These are phyloP conservation scores for Trichonephila inaurata DNA, from an alignment of 1,140 invertebrate species.

Conservation along the genomic window DNA sequence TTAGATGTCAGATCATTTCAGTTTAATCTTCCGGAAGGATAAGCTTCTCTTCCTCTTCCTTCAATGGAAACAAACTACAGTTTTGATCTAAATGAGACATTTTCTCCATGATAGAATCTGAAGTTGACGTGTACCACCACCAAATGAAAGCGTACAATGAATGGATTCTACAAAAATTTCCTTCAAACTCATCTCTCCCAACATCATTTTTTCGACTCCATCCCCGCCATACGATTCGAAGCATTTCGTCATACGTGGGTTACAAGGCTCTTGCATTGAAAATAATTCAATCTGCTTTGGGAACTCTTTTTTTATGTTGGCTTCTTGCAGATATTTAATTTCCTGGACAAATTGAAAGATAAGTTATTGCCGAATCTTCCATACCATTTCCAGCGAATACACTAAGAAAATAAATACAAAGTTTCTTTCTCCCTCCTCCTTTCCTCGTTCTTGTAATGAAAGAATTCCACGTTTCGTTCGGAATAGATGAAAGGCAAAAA, in stretches of 20 bases:
- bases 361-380: background rate
- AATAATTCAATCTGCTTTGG: background rate
- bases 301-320: background rate
- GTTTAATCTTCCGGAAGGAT: too few species aligned
- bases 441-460: background rate
- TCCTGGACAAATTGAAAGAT: background rate
- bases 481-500: background rate
- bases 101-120: too few species aligned
- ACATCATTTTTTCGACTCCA: background rate
- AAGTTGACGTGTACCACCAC: too few species aligned
- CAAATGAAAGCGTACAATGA: too few species aligned
- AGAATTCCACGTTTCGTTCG: background rate
- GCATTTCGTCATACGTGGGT: background rate
- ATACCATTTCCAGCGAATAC: background rate
- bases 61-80: too few species aligned
- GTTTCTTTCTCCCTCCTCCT: background rate
- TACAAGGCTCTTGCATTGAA: background rate
- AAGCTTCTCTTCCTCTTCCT: too few species aligned
- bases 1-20: too few species aligned
- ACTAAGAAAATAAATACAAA: constrained; percentile 4
- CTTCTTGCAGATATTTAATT: background rate
- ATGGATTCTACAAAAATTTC: background rate
- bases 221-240: background rate
- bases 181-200: background rate
- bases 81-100: too few species aligned